A percentile compares a stretch with the other conserved stretches of the same genome.
phyloP scores from a whole-genome alignment of 35 echinoderm and acorn worm genomes.

The Strongylocentrotus purpuratus region DNA sequence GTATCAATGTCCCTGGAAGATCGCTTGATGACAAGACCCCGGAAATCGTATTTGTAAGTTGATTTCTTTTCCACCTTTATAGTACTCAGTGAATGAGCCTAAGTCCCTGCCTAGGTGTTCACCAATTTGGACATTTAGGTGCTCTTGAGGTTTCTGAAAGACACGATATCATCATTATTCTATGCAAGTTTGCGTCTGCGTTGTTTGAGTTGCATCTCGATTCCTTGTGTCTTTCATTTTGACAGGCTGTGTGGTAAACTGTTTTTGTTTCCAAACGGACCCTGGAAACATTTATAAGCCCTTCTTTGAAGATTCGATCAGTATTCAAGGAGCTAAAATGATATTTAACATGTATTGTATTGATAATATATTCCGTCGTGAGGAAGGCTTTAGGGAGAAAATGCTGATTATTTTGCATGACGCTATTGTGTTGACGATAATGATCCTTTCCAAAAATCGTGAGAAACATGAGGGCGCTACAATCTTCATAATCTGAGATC shows the following conservation, averaged over 20 bases:
- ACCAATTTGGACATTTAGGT: not conserved
- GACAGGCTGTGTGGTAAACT: too few relatives aligned
- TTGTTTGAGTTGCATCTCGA: not conserved
- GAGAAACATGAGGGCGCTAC: not conserved
- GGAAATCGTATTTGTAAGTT: slow-evolving; percentile 30
- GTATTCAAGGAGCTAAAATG: too few relatives aligned
- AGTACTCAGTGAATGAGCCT: not conserved
- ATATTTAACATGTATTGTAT: too few relatives aligned
- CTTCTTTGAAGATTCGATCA: too few relatives aligned
- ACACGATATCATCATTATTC: not conserved
- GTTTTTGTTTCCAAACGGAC: too few relatives aligned
- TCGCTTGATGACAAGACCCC: slow-evolving; percentile 30
- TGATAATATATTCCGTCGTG: too few relatives aligned
- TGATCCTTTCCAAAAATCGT: not conserved
- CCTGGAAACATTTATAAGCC: too few relatives aligned
- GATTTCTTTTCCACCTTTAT: not conserved
- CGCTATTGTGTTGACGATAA: not conserved
- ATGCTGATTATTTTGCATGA: not conserved
- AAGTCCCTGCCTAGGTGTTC: not conserved
- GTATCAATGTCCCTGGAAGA: slow-evolving; percentile 38
- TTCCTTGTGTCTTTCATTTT: not conserved
- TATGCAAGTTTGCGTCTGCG: not conserved
- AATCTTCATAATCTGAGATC: not conserved
- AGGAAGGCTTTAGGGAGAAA: not conserved
- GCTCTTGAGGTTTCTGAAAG: not conserved